Evolutionary conservation across 2,797 vertebrate species (phyloP).

Genomic region (Loriculus beryllinus): DNA sequence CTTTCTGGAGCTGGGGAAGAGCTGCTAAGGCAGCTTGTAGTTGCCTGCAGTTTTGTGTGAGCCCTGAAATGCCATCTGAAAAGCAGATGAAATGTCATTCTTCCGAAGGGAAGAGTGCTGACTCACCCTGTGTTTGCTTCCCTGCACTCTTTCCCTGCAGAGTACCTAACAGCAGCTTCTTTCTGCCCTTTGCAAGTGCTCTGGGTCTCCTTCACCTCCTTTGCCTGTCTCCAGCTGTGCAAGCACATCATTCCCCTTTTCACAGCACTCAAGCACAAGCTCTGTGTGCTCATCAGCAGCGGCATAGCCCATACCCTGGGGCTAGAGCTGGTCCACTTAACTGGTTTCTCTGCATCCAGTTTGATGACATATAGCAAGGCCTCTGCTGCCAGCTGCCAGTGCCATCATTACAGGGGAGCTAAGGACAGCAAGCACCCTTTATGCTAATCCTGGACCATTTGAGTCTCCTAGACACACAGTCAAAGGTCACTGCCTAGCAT

Average conservation of each 20-base stretch:
- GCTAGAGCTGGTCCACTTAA: not conserved
- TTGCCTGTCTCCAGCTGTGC: not conserved
- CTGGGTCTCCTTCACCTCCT: not conserved
- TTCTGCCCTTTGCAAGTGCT: not conserved
- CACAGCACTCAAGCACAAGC: not conserved
- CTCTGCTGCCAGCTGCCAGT: not conserved
- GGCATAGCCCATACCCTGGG: accelerated
- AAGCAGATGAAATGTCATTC: not conserved
- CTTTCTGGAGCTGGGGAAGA: not conserved
- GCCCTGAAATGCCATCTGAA: not conserved
- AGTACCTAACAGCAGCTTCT: not conserved
- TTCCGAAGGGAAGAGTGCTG: not conserved
- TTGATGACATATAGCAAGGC: not conserved
- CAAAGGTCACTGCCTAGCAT: not conserved
- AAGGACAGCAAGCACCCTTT: not conserved
- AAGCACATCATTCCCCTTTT: not conserved
- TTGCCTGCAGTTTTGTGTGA: not conserved
- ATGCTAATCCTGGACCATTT: not conserved
- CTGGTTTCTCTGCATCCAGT: not conserved
- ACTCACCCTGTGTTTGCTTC: not conserved
- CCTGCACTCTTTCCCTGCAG: not conserved
- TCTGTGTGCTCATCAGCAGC: accelerated
- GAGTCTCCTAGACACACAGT: accelerated
- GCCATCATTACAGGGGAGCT: not conserved
- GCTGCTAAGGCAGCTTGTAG: not conserved